phyloP scores from a whole-genome alignment of 2,797 vertebrate genomes.

The Anisognathus igniventris region DNA sequence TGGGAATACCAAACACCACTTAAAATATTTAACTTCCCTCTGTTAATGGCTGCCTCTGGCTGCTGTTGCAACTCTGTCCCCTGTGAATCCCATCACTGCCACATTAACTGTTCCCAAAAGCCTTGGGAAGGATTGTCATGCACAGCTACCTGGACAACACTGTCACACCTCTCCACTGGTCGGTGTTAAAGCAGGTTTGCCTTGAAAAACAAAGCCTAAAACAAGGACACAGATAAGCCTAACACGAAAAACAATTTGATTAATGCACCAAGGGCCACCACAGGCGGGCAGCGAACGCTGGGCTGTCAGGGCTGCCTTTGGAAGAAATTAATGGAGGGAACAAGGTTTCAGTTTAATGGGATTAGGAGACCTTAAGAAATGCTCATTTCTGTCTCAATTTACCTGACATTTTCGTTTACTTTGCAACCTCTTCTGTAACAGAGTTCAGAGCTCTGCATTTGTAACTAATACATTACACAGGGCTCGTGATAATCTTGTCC shows the following conservation, averaged over 20 bases:
- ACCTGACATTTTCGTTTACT: not conserved
- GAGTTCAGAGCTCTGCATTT: not conserved
- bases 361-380: not conserved
- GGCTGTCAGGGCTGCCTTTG: not conserved
- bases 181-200: not conserved
- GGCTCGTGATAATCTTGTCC: not conserved
- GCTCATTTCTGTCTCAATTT: not conserved
- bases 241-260: constrained; percentile 1
- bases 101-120: not conserved
- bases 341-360: not conserved
- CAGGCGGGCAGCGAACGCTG: not conserved
- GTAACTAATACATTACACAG: not conserved
- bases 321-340: not conserved
- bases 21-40: not conserved
- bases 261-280: not conserved
- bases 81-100: not conserved
- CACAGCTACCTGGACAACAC: not conserved
- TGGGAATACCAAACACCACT: not conserved
- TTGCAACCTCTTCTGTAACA: not conserved
- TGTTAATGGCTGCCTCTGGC: not conserved
- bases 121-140: not conserved
- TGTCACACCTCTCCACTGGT: not conserved
- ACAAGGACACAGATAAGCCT: not conserved
- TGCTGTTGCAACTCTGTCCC: not conserved
- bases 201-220: not conserved